Percentiles rank a stretch among this genome's conserved stretches.
These are phyloP conservation scores for Rafetus swinhoei DNA, from an alignment of 2,113 vertebrate genomes.

Conservation along the genomic window DNA sequence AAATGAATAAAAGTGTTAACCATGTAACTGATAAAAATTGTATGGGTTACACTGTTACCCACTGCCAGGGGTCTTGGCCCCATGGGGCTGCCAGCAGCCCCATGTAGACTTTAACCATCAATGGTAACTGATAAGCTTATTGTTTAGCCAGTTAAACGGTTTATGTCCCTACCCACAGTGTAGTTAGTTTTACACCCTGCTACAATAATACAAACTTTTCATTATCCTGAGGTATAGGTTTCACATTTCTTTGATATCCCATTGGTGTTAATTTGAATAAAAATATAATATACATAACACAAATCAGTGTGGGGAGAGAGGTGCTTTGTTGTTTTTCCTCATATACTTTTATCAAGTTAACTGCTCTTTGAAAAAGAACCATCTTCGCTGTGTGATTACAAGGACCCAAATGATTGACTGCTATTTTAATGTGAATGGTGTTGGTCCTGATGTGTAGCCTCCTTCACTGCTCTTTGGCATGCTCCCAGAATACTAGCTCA, in stretches of 20 bases:
- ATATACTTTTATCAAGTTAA: not conserved
- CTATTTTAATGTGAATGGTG: not conserved
- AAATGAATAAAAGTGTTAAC: no score
- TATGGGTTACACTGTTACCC: no score
- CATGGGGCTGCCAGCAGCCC: no score
- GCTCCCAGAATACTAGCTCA: not conserved
- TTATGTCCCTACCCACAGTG: not conserved
- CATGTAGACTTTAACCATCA: no score
- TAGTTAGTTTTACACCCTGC: conserved; percentile 24
- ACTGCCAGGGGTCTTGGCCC: no score
- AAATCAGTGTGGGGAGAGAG: not conserved
- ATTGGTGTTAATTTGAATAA: not conserved
- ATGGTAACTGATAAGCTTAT: no score
- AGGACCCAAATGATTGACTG: not conserved
- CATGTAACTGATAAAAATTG: no score
- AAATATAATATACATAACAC: not conserved
- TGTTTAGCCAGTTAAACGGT: no score
- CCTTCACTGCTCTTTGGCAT: not conserved
- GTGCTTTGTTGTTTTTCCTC: not conserved
- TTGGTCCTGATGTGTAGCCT: not conserved
- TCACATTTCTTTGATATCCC: not conserved
- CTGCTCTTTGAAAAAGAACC: not conserved
- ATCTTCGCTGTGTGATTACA: not conserved
- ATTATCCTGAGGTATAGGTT: not conserved
- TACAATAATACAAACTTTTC: not conserved